A percentile compares a stretch with the other conserved stretches of the same genome.
phyloP scores from a whole-genome alignment of 2,888 invertebrate genomes.

The Tuta absoluta region DNA sequence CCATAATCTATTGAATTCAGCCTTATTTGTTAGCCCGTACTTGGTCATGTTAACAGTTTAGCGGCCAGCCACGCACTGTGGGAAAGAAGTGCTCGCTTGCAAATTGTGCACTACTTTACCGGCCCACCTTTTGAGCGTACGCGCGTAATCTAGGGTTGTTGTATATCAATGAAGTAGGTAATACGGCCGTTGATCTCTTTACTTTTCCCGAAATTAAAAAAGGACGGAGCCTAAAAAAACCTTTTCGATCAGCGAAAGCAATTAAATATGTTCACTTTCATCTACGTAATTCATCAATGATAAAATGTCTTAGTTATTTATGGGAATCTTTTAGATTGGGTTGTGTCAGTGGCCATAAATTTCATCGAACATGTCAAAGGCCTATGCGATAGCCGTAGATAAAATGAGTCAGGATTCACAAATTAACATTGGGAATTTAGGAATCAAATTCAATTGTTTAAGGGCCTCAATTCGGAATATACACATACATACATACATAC shows the following conservation, averaged over 20 bases:
- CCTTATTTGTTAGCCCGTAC: no score
- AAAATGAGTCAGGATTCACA: not conserved
- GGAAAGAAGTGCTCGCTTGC: no score
- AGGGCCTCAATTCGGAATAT: not conserved
- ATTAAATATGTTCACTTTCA: not conserved
- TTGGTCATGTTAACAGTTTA: no score
- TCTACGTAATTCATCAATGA: not conserved
- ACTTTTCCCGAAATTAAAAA: not conserved
- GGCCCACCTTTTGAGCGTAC: no score
- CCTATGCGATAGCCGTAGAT: not conserved
- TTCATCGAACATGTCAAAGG: not conserved
- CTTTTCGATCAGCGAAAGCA: not conserved
- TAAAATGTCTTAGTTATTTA: not conserved
- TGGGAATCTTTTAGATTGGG: not conserved
- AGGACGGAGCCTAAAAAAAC: not conserved
- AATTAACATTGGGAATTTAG: not conserved
- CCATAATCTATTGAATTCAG: no score
- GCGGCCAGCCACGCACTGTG: no score
- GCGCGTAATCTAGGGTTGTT: no score
- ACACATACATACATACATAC: no score
- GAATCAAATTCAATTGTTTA: not conserved
- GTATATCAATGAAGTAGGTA: no score
- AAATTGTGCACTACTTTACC: no score
- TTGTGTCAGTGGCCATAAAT: constrained; percentile 1
- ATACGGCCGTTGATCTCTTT: no score